phyloP scores from a whole-genome alignment of 2,888 invertebrate species.

The Callyntrura guangdongensis region DNA sequence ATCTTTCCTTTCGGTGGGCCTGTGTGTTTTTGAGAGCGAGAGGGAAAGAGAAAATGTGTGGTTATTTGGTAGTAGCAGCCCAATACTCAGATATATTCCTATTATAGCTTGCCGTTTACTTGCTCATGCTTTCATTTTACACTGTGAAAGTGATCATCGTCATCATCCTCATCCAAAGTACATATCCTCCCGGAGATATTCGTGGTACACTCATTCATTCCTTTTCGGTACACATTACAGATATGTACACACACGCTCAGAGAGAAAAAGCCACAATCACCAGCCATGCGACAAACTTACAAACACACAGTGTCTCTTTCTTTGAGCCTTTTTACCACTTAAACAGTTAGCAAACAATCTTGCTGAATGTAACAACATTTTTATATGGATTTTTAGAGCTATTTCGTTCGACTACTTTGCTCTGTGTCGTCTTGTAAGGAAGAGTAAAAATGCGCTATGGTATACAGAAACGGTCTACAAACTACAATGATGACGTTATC shows the following conservation, averaged over 20 bases:
- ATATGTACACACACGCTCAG: neutral
- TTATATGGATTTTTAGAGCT: conserved; percentile 25
- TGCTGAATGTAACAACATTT: conserved; percentile 54
- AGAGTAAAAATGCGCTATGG: neutral
- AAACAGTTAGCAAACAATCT: conserved; percentile 68
- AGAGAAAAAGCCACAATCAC: conserved; percentile 47
- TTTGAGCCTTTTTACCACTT: conserved; percentile 59
- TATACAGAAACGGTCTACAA: neutral
- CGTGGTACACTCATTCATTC: conserved; percentile 8
- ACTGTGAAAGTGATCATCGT: conserved; percentile 38
- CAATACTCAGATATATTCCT: neutral
- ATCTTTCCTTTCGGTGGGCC: conserved; percentile 31
- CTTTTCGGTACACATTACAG: neutral
- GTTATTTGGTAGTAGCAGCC: neutral
- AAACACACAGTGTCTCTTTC: conserved; percentile 18
- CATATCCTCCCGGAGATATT: conserved; percentile 10
- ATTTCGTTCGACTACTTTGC: neutral
- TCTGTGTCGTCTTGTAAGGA: neutral
- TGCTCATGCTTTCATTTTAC: neutral
- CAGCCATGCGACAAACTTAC: conserved; percentile 46
- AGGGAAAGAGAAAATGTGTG: neutral
- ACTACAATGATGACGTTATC: conserved; percentile 1
- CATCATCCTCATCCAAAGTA: conserved; percentile 6
- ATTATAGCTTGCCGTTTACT: neutral
- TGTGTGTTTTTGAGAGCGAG: no score